Evolutionary conservation across 2,888 invertebrate species (phyloP), one percentile per base, ranked within the genome.

Genomic region (Drosophila multiciliata): DNA sequence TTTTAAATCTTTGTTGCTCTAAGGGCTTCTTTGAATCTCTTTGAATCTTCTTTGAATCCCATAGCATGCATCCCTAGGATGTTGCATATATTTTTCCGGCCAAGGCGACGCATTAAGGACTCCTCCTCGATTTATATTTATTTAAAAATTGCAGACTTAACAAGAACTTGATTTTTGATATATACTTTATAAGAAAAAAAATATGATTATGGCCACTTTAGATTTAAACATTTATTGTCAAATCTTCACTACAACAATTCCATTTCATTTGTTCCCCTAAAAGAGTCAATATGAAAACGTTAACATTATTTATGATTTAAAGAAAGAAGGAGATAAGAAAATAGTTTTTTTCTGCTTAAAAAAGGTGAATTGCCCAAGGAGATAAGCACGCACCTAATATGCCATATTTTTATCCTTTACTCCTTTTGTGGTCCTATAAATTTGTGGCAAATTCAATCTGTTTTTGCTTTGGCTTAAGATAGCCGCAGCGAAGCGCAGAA

Each of bases 401-500:
- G 15, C 29, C 55, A 42, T 50, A 55, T 50, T 49, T 38, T 42
- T 12, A 29, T 55, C n/a, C 23, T 12, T 45, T 58, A 9, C 23
- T 23, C 26, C 11, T 50, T 42, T n/a, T 32, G 35, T 9, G 38
- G 36, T 50, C 9, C 17, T 33, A 11, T 1, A 17, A 40, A 33
- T 60, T 40, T 42, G 54, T 45, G 69, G 66, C 40, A 72, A 69
- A 68, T 60, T 68, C 78, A 78, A 80, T 72, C 80, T 65, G 72
- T 36, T 60, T 54, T 48, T 17, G 66, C 57, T 54, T 60, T n/a
- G 62, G 57, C 63, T 45, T 33, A 66, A 71, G 81, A 71, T 61
- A 76, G 48, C 60, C 45, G 62, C 76, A 80, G 66, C 57, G 71
- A 80, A 75, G 60, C 80, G 78, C 78, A 67, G 65, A 45, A 63